phyloP scores from a whole-genome alignment of 2,888 invertebrate species.

The Cryptus viduatorius region DNA sequence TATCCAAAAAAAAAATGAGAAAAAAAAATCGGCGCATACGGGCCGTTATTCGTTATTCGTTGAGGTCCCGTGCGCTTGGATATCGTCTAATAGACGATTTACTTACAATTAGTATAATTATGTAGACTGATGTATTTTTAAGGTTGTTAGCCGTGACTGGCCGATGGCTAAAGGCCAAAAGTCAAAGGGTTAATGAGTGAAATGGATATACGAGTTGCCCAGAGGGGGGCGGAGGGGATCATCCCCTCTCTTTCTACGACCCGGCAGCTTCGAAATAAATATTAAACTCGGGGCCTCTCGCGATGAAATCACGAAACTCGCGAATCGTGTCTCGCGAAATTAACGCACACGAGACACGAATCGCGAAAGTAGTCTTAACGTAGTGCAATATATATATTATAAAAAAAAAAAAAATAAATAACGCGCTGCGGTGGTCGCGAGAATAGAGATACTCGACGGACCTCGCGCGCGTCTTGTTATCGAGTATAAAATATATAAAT shows the following conservation, averaged over 20 bases:
- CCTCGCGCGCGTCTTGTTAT: constrained; percentile 51
- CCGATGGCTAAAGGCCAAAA: constrained; percentile 64
- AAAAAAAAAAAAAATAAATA: not conserved
- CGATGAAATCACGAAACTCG: constrained; percentile 48
- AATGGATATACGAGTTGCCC: constrained; percentile 6
- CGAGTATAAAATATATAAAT: constrained; percentile 61
- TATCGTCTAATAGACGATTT: constrained; percentile 53
- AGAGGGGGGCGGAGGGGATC: not conserved
- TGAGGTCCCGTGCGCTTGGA: constrained; percentile 42
- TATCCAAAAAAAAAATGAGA: constrained; percentile 21
- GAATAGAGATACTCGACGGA: constrained; percentile 27
- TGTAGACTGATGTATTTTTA: constrained; percentile 85
- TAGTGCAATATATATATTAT: constrained; percentile 79
- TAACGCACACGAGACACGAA: constrained; percentile 69
- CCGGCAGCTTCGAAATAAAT: not conserved
- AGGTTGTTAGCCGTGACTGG: constrained; percentile 76
- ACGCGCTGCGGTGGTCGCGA: constrained; percentile 21
- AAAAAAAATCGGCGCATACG: constrained; percentile 25
- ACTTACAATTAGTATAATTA: constrained; percentile 79
- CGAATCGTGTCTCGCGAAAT: constrained; percentile 36
- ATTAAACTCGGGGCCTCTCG: not conserved
- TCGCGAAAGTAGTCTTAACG: constrained; percentile 81
- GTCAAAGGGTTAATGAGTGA: constrained; percentile 9
- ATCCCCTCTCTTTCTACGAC: not conserved
- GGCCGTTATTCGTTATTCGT: constrained; percentile 48